Base-by-base conservation (phyloP, 2,888 invertebrate genomes). In the Latheticus oryzae region DNA sequence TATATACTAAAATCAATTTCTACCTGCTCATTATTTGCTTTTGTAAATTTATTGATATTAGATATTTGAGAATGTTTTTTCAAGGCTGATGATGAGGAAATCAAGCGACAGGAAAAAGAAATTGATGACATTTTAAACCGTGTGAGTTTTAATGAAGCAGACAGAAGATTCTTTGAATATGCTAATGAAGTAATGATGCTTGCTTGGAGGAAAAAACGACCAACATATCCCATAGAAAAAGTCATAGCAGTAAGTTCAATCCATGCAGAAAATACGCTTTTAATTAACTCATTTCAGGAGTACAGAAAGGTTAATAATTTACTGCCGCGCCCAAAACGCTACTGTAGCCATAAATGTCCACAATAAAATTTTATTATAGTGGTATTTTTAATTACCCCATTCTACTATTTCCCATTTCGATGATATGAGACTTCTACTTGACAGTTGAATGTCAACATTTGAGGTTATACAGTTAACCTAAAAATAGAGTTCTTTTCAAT, bases 121-220 rank as follows among this genome's bases (percentile, higher is more conserved):
- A 26, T 47, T 9, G 74, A 82, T 0, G 80, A 77, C 0, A 66
- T 76, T 11, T 38, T 33, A 47, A 55, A 13, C 79, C 79, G 1
- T 74, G 52, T 77, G 62, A 64, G 67, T 54, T 76, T 79, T 63
- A 68, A 79, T 37, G 76, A 81, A 1, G 82, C 80, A 0, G 84
- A 85, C 71, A 76, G 79, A 62, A 76, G 78, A 68, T 80, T 84
- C 73, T 78, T 85, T 43, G 71, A 77, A 5, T 83, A 83, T 72
- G 85, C 83, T 1, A 73, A 73, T 24, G 74, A 74, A 60, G 77
- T 85, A 30, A 52, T 82, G 19, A 71, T 77, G 16, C 80, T 83
- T 65, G 83, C 84, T 2, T 69, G 73, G 38, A 68, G 62, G 0
- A 70, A 75, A 51, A 78, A 72, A 2, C 74, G 84, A 4, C 80